phyloP scores from a whole-genome alignment of 2,888 invertebrate species.

The Lepidocyrtinus sp. region DNA sequence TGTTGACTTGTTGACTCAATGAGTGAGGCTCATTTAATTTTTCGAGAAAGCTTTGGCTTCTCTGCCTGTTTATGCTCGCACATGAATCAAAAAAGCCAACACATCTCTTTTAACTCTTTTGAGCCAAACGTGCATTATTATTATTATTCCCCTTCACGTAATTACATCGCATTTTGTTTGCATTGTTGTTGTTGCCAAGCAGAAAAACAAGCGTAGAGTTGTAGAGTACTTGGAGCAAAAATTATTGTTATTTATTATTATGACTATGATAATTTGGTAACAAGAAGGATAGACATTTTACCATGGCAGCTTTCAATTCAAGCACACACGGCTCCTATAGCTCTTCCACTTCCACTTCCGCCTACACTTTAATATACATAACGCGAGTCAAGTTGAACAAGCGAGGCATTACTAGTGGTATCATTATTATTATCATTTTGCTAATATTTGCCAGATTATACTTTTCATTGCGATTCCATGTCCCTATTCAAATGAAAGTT shows the following conservation, averaged over 20 bases:
- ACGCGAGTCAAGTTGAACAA: neutral
- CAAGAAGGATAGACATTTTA: constrained; percentile 6
- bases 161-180: neutral
- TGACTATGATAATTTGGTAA: no score
- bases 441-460: no score
- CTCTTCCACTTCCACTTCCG: neutral
- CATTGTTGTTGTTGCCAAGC: no score
- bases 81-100: neutral
- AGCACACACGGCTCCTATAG: no score
- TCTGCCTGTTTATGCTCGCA: neutral
- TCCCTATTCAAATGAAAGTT: constrained; percentile 13
- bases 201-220: no score
- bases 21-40: neutral
- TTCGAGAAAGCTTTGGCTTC: neutral
- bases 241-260: constrained; percentile 9
- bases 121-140: neutral
- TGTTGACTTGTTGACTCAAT: no score
- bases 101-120: neutral
- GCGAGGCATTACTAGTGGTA: neutral
- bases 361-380: neutral
- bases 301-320: neutral
- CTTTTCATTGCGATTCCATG: neutral
- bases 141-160: neutral
- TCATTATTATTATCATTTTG: neutral
- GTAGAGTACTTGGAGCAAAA: neutral